These are phyloP conservation scores for Mormyrops attenuatus DNA, from an alignment of 2,797 vertebrate species.

Conservation along the genomic window DNA sequence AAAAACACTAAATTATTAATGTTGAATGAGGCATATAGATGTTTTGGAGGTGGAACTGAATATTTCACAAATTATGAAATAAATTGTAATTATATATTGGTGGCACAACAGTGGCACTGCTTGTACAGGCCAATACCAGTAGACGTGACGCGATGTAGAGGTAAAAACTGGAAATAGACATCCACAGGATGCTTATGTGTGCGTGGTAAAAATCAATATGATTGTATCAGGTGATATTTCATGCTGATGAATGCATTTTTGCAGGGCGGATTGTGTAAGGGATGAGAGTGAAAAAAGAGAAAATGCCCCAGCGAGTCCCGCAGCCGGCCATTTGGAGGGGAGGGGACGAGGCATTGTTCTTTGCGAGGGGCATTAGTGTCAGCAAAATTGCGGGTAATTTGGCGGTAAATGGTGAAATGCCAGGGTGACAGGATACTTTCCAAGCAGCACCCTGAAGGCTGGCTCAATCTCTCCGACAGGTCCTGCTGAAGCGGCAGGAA, in stretches of 20 bases:
- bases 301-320: background rate
- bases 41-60: background rate
- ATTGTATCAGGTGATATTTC: background rate
- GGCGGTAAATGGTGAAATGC: conserved; percentile 27
- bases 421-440: conserved; percentile 29
- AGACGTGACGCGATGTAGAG: background rate
- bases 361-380: conserved; percentile 24
- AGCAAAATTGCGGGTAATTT: conserved; percentile 40
- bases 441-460: conserved; percentile 34
- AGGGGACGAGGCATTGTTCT: conserved; percentile 1
- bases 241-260: background rate
- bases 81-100: background rate
- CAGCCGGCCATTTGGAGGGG: background rate
- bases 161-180: background rate
- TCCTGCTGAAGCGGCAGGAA: conserved; percentile 33
- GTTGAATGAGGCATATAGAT: background rate
- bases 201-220: background rate
- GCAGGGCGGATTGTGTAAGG: background rate
- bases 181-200: background rate
- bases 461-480: conserved; percentile 27
- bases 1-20: conserved; percentile 3
- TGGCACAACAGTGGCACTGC: background rate
- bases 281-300: background rate
- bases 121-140: background rate
- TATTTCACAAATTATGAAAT: conserved; percentile 9